These are phyloP conservation scores for Thymelicus sylvestris DNA, from an alignment of 2,888 invertebrate genomes.

Conservation along the genomic window DNA sequence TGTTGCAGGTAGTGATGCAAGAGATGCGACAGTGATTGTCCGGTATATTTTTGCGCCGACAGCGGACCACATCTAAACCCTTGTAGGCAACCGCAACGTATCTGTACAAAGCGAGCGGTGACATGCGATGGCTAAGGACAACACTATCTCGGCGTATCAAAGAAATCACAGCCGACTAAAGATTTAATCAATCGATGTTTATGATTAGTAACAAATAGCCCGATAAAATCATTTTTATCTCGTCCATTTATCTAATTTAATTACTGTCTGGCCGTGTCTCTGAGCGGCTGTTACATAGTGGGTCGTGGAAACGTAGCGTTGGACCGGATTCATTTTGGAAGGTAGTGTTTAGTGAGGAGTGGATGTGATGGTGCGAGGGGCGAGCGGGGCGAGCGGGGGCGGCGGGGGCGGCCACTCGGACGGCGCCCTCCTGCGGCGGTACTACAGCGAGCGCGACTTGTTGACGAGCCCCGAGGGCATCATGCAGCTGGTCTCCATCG, in stretches of 20 bases:
- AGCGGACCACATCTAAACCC: no score
- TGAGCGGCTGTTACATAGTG: no score
- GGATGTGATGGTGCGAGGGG: not conserved
- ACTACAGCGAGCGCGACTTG: constrained; percentile 58
- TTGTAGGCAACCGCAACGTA: no score
- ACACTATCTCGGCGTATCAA: constrained; percentile 4
- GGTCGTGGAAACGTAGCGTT: no score
- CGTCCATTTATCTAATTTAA: not conserved
- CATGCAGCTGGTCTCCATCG: constrained; percentile 58
- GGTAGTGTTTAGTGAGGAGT: not conserved
- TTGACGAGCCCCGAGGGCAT: constrained; percentile 59
- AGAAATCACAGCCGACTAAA: constrained; percentile 19
- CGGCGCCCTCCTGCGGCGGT: constrained; percentile 50
- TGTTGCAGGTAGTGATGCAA: no score
- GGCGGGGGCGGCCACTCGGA: constrained; percentile 15
- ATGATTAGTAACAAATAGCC: no score
- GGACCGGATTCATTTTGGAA: no score
- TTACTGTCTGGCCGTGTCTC: no score
- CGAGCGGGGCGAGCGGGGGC: not conserved
- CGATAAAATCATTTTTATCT: constrained; percentile 17
- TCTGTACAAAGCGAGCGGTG: no score
- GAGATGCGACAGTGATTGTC: no score
- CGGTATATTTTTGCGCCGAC: no score
- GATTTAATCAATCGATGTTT: no score
- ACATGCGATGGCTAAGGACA: constrained; percentile 16